Evolutionary conservation across 2,888 invertebrate genomes (phyloP).

Genomic region (Melipona bicolor): DNA sequence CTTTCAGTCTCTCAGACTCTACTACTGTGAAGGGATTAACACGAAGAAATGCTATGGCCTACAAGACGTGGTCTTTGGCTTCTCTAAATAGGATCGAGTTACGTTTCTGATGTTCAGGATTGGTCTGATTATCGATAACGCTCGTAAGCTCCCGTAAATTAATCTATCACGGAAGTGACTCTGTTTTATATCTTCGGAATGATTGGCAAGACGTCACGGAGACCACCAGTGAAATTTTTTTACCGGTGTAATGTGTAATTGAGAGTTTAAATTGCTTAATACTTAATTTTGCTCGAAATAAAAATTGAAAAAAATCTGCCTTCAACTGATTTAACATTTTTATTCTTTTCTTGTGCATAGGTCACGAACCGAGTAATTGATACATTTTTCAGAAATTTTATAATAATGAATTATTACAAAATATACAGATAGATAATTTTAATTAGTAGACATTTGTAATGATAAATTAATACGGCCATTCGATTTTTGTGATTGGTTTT

Average conservation of each 20-base stretch:
- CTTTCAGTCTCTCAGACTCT: not conserved
- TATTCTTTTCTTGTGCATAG: not conserved
- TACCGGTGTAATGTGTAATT: not conserved
- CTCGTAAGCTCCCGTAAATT: constrained; percentile 22
- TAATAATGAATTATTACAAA: too few species aligned
- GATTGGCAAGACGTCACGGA: constrained; percentile 20
- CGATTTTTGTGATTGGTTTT: too few species aligned
- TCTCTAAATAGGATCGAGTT: constrained; percentile 1
- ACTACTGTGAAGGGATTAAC: not conserved
- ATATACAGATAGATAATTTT: too few species aligned
- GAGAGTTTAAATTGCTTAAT: not conserved
- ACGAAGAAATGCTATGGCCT: not conserved
- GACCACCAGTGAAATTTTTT: not conserved
- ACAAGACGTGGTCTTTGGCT: constrained; percentile 30
- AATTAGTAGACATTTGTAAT: too few species aligned
- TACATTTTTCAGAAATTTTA: too few species aligned
- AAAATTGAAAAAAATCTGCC: too few species aligned
- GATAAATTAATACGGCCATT: too few species aligned
- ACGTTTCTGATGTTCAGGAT: not conserved
- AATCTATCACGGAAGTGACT: not conserved
- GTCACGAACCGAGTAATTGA: too few species aligned
- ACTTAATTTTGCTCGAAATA: not conserved
- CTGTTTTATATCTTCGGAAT: not conserved
- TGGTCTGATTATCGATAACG: constrained; percentile 16
- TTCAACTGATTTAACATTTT: not conserved